A percentile compares a stretch with the other conserved stretches of the same genome.
These are phyloP conservation scores for Arctopsyche grandis DNA, from an alignment of 1,140 invertebrate species.

Conservation along the genomic window DNA sequence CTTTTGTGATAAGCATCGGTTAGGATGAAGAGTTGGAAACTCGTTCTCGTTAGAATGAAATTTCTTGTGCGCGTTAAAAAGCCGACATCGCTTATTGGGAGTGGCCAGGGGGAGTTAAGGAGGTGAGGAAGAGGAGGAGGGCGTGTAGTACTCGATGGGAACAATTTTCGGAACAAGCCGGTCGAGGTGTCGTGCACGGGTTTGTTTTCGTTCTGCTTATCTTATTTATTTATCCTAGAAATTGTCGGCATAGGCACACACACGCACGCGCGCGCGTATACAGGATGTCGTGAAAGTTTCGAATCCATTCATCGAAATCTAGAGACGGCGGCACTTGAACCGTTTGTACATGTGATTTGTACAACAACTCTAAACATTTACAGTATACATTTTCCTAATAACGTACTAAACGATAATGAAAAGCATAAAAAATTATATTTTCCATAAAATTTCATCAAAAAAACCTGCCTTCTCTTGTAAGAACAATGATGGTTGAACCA, in stretches of 20 bases:
- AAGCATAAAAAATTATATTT: background rate
- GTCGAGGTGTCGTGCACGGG: slow-evolving; percentile 8
- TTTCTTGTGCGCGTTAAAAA: slow-evolving; percentile 3
- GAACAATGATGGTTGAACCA: too few relatives aligned
- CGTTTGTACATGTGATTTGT: background rate
- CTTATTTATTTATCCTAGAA: slow-evolving; percentile 26
- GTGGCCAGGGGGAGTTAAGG: too few relatives aligned
- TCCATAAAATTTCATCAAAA: too few relatives aligned
- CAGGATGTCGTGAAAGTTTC: background rate
- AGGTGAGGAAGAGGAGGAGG: too few relatives aligned
- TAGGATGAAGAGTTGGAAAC: background rate
- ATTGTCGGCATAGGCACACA: background rate
- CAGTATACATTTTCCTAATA: background rate
- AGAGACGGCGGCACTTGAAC: background rate
- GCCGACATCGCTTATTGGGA: background rate
- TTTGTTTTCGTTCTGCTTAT: slow-evolving; percentile 24
- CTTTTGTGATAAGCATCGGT: slow-evolving; percentile 7
- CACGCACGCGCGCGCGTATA: background rate
- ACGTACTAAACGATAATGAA: too few relatives aligned
- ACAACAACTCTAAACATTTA: background rate
- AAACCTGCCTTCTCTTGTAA: too few relatives aligned
- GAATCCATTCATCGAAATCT: background rate
- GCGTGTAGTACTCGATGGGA: background rate
- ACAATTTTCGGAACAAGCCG: background rate
- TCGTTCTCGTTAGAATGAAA: slow-evolving; percentile 7